These are phyloP conservation scores for Drosophila atroscutellata DNA, from an alignment of 2,888 invertebrate species.

Conservation along the genomic window DNA sequence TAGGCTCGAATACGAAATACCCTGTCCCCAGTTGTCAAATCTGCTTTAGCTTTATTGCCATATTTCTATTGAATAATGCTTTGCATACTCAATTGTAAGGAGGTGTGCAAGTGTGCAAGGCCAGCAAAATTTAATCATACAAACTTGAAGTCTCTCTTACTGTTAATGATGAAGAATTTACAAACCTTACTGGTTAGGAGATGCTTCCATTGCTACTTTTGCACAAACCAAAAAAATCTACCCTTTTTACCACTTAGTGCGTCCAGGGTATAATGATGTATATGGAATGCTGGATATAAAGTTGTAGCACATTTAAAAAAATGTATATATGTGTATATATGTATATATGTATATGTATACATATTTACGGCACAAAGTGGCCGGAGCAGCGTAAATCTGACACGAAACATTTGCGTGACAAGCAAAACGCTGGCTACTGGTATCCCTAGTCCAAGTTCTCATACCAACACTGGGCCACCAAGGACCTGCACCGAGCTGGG, in stretches of 20 bases:
- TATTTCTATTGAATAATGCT: neutral
- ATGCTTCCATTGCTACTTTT: neutral
- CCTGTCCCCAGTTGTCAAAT: neutral
- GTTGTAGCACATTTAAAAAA: conserved; percentile 25
- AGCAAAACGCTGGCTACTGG: conserved; percentile 55
- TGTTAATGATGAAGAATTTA: neutral
- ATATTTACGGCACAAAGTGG: conserved; percentile 60
- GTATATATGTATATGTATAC: conserved; percentile 16
- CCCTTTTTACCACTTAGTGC: neutral
- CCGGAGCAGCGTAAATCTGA: conserved; percentile 71
- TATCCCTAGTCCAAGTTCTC: conserved; percentile 17
- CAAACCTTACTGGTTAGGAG: neutral
- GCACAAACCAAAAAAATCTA: neutral
- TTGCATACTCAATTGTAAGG: neutral
- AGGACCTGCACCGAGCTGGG: conserved; percentile 14
- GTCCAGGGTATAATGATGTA: neutral
- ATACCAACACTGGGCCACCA: conserved; percentile 6
- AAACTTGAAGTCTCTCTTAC: no score
- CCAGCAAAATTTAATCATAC: neutral
- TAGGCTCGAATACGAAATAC: neutral
- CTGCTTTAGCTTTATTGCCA: neutral
- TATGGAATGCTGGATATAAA: conserved; percentile 8
- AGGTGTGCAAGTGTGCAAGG: neutral
- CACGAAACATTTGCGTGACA: conserved; percentile 77
- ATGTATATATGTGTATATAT: conserved; percentile 18